Evolutionary conservation across 2,797 vertebrate species (phyloP).

Genomic region (Apogon hyalosoma): DNA sequence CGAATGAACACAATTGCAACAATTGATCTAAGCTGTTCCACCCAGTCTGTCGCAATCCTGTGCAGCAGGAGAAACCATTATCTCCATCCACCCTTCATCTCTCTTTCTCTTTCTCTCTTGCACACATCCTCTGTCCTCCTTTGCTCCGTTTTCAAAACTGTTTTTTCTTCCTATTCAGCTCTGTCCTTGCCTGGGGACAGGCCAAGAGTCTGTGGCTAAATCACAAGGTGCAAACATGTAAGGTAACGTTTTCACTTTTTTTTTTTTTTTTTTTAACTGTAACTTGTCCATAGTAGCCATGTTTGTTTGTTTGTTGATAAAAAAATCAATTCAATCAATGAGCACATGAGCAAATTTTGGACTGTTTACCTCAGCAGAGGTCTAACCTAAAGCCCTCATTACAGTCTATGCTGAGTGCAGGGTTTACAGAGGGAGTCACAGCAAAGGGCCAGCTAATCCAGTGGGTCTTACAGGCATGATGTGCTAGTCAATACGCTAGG

Average conservation of each 20-base stretch:
- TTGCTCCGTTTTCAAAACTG: conserved; percentile 23
- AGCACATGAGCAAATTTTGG: conserved; percentile 64
- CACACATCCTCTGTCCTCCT: conserved; percentile 39
- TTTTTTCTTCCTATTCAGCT: conserved; percentile 47
- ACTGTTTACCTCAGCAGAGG: conserved; percentile 73
- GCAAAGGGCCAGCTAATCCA: conserved; percentile 78
- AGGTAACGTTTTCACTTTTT: conserved; percentile 6
- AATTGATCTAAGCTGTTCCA: conserved; percentile 80
- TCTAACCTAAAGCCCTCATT: conserved; percentile 77
- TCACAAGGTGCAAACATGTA: conserved; percentile 53
- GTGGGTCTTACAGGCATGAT: conserved; percentile 78
- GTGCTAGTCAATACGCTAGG: conserved; percentile 76
- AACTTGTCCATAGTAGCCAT: conserved; percentile 44
- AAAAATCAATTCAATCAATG: conserved; percentile 77
- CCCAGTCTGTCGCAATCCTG: conserved; percentile 71
- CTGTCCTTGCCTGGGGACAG: conserved; percentile 48
- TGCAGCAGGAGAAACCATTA: conserved; percentile 72
- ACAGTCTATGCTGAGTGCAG: conserved; percentile 72
- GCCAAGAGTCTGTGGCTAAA: conserved; percentile 42
- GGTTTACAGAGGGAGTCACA: conserved; percentile 60
- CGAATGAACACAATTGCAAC: conserved; percentile 76
- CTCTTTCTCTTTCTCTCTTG: conserved; percentile 27
- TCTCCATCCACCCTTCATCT: conserved; percentile 64
- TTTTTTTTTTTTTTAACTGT: conserved; percentile 29
- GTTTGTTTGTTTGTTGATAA: conserved; percentile 53